phyloP scores from a whole-genome alignment of 2,797 vertebrate genomes.

The Propithecus deckenii region DNA sequence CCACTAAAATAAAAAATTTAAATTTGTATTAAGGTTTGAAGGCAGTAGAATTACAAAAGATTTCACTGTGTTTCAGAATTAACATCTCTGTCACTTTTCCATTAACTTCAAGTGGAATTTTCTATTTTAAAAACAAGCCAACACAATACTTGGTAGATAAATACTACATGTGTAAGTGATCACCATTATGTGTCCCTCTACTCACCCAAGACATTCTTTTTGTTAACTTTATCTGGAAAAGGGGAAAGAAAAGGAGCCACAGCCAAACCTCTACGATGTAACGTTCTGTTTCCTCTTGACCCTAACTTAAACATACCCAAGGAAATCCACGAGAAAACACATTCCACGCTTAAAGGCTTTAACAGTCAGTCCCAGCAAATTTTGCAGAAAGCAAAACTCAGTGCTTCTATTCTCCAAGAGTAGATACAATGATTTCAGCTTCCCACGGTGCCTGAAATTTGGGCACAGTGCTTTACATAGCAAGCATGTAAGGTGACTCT shows the following conservation, averaged over 20 bases:
- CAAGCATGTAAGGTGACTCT: neutral
- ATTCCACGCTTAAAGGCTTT: neutral
- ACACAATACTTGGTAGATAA: neutral
- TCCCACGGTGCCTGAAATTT: neutral
- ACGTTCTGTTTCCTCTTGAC: neutral
- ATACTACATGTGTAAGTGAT: neutral
- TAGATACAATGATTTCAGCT: neutral
- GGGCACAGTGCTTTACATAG: neutral
- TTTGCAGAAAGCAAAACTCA: neutral
- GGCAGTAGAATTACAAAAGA: neutral
- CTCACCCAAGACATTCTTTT: neutral
- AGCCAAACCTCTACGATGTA: neutral
- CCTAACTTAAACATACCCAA: neutral
- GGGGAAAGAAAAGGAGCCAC: neutral
- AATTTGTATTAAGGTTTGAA: constrained; percentile 17
- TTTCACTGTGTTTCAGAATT: neutral
- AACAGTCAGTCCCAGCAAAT: neutral
- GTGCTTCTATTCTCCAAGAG: neutral
- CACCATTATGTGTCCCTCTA: neutral
- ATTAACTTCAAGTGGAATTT: neutral
- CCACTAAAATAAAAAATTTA: constrained; percentile 85
- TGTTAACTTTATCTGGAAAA: neutral
- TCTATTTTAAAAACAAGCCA: constrained; percentile 11
- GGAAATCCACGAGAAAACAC: neutral
- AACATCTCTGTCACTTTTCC: neutral